Evolutionary conservation across 92 coral and sea anemone genomes (phyloP).

Genomic region (Parazoanthus swiftii): DNA sequence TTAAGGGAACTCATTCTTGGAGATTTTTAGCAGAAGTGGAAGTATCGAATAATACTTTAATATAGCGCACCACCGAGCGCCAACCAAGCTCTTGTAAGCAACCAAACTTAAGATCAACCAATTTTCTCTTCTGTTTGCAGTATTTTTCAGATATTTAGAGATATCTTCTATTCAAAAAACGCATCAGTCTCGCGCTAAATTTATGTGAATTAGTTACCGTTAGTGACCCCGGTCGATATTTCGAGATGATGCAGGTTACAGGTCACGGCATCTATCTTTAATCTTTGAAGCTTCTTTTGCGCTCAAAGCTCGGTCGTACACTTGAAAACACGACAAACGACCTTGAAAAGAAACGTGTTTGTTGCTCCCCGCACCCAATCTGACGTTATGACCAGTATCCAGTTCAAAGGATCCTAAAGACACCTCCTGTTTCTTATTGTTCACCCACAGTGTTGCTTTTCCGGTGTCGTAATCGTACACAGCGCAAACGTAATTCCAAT

Average conservation of each 20-base stretch:
- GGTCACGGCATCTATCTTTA: neutral
- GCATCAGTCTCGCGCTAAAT: too few relatives aligned
- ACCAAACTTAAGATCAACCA: too few relatives aligned
- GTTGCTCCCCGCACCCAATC: neutral
- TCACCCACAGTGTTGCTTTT: conserved; percentile 2
- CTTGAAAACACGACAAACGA: conserved; percentile 13
- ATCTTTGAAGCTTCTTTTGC: neutral
- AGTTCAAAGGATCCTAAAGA: neutral
- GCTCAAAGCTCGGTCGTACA: neutral
- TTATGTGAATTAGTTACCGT: too few relatives aligned
- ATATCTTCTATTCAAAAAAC: too few relatives aligned
- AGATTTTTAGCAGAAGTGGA: too few relatives aligned
- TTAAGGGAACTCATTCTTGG: too few relatives aligned
- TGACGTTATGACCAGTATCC: conserved; percentile 8
- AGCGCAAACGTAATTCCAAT: conserved; percentile 10
- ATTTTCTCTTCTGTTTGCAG: too few relatives aligned
- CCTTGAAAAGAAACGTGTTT: neutral
- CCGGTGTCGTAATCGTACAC: conserved; percentile 1
- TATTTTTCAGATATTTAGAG: too few relatives aligned
- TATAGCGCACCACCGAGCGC: too few relatives aligned
- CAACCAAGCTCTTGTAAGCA: too few relatives aligned
- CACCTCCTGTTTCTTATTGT: neutral
- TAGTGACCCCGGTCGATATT: too few relatives aligned
- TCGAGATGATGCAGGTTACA: neutral
- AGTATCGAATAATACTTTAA: too few relatives aligned